These are phyloP conservation scores for Cyanoramphus novaezelandiae DNA, from an alignment of 2,113 vertebrate species.

Conservation along the genomic window DNA sequence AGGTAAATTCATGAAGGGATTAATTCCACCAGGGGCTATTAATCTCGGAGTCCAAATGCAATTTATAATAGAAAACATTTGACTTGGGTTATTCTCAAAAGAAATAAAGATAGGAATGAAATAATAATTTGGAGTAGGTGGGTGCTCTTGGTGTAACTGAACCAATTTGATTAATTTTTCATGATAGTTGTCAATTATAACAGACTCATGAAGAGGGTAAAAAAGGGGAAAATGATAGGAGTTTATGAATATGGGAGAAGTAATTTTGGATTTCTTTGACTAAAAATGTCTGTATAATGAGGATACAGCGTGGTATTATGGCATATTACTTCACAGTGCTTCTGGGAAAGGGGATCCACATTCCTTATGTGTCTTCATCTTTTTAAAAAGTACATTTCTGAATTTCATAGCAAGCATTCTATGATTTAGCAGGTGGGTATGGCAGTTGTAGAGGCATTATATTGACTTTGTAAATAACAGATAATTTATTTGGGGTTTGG, in stretches of 20 bases:
- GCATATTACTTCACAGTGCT: neutral
- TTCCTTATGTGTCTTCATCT: neutral
- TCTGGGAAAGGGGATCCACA: neutral
- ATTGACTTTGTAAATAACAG: neutral
- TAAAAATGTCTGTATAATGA: neutral
- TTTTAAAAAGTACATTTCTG: neutral
- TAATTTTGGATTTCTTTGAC: neutral
- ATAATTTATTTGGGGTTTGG: neutral
- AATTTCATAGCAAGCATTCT: neutral
- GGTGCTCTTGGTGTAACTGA: neutral
- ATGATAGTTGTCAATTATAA: neutral
- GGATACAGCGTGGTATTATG: neutral
- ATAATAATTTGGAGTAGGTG: neutral
- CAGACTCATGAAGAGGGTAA: neutral
- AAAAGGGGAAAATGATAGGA: neutral
- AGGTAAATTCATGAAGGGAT: neutral
- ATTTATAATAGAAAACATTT: neutral
- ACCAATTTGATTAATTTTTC: neutral
- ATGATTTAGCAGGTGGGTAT: neutral
- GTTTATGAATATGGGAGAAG: neutral
- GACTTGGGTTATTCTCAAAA: neutral
- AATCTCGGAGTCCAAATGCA: neutral
- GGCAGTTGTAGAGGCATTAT: neutral
- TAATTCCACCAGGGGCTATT: neutral
- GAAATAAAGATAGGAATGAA: neutral